Base-by-base conservation (phyloP, 2,797 vertebrate genomes). In the Petrocephalus sullivani region DNA sequence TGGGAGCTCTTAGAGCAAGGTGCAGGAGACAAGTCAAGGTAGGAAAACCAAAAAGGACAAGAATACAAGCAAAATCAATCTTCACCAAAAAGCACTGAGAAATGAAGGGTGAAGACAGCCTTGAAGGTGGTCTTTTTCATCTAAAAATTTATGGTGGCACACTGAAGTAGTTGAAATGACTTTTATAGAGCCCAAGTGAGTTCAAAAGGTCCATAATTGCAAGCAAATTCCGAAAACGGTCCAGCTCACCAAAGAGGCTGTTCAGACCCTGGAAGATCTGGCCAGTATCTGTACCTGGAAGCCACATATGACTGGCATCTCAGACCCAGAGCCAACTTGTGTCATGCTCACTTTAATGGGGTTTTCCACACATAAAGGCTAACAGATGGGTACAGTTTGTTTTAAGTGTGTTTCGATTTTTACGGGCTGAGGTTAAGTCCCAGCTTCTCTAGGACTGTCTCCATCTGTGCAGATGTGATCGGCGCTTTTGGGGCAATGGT, bases 1-100 rank as follows among this genome's bases (percentile, higher is more conserved):
- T 28, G 91, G 92, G 92, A 94, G 91, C 90, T 92, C 92, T 94
- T 88, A 91, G 90, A 91, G 92, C 91, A 94, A 95, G 94, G 94
- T 95, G 94, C 93, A 94, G 93, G 93, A 93, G 90, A 91, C 86
- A 89, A 28, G 87, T 91, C 91, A 90, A 91, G 91, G 89, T 82
- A 90, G 88, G 64, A 88, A 37, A 6, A 61, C 7, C 7, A 23
- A 41, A 23, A 23, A 75, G n/a, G 21, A 10, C n/a, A 3, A 56
- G 49, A 9, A 54, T 57, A 8, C 10, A 19, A 33, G 4, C 14
- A 9, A 21, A 28, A 28, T 84, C 1, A 84, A 84, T 10, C 46
- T 14, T 10, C 14, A 51, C 8, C 33, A 83, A 83, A 60, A 53
- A 49, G 7, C 21, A 87, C 10, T 1, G 2, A 51, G 16, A 75